Evolutionary conservation across 2,113 vertebrate genomes (phyloP).

Genomic region (Hydrochoerus hydrochaeris): DNA sequence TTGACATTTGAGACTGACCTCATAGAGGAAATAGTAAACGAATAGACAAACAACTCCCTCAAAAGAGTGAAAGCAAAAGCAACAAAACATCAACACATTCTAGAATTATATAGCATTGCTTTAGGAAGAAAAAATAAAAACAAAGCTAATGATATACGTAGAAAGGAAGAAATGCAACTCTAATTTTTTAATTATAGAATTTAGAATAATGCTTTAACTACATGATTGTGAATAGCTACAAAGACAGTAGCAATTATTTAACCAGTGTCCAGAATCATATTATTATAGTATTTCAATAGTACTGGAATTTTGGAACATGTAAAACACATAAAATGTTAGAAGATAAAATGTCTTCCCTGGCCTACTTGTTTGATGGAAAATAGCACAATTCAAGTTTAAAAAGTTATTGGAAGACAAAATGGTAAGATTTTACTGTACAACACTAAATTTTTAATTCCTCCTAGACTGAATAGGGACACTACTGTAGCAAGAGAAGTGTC

Average conservation of each 20-base stretch:
- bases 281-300: slow-evolving; percentile 59
- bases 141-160: slow-evolving; percentile 54
- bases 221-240: slow-evolving; percentile 58
- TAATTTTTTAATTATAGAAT: slow-evolving; percentile 75
- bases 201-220: slow-evolving; percentile 57
- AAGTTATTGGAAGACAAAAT: slow-evolving; percentile 2
- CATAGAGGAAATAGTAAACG: neutral
- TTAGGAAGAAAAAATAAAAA: slow-evolving; percentile 42
- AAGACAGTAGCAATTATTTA: slow-evolving; percentile 73
- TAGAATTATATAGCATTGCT: neutral
- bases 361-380: neutral
- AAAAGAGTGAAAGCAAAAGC: neutral
- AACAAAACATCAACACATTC: neutral
- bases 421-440: neutral
- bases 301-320: slow-evolving; percentile 47
- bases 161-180: slow-evolving; percentile 42
- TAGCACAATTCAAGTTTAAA: slow-evolving; percentile 1
- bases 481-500: neutral
- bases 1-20: neutral
- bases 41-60: neutral
- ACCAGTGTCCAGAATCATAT: slow-evolving; percentile 61
- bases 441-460: slow-evolving; percentile 18
- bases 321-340: neutral
- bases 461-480: neutral
- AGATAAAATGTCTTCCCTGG: slow-evolving; percentile 4